Evolutionary conservation across 2,797 vertebrate genomes (phyloP), one percentile per base, ranked within the genome.

Genomic region (Ceryle rudis): DNA sequence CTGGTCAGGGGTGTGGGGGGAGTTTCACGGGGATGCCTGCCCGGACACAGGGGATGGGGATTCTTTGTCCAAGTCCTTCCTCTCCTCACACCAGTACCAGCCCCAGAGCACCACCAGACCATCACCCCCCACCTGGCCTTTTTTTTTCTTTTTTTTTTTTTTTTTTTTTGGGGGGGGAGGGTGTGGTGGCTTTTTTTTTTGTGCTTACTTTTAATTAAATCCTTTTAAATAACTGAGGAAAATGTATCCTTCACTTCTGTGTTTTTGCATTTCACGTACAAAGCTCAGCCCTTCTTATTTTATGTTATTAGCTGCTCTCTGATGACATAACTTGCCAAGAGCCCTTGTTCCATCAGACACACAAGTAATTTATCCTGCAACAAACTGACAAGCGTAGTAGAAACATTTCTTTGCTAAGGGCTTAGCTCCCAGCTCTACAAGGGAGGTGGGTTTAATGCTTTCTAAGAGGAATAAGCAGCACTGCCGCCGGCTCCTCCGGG

Each of bases 291-390:
- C 58, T 31, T 61, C 84, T 74, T 73, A 31, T 52, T 88, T 75
- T 26, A 14, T 58, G 37, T 75, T 70, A 75, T 86, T 88, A 90
- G 65, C 65, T 21, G 37, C 67, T 93, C 60, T 79, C 82, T 29
- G 60, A 82, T 33, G 60, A 77, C 46, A 39, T 15, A 75, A 78
- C 79, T 95, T 92, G 57, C 86, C 86, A 51, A 84, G 81, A 79
- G 67, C 60, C 26, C 61, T 74, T 57, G 86, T 95, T 61, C 87
- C 64, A 66, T 84, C 66, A 90, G 94, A 25, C 58, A 19, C n/a
- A 12, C 4, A 6, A 78, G 69, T 91, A 85, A 88, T 91, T 95
- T 73, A 77, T 69, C 88, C 77, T 57, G 41, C 60, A 73, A 79
- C 5, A 6, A 28, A 44, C 82, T 64, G 73, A 86, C 86, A 90